Evolutionary conservation across 1,140 invertebrate species (phyloP).

Genomic region (Drosophila pseudoananassae): DNA sequence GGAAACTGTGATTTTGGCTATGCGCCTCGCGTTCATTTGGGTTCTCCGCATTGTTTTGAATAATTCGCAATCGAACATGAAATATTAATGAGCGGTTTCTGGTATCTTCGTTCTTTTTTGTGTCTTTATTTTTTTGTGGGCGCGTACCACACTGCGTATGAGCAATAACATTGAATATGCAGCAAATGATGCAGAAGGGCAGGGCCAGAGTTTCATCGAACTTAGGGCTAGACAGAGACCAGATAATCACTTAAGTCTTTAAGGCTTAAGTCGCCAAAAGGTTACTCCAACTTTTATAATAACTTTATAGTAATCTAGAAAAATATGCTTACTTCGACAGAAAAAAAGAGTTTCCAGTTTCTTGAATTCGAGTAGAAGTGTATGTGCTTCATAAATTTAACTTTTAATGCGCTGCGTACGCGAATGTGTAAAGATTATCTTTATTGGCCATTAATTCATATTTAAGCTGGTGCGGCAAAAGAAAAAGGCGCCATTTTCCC

Average conservation of each 20-base stretch:
- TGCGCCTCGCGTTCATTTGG: slow-evolving; percentile 60
- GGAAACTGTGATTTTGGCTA: slow-evolving; percentile 56
- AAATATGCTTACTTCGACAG: background rate
- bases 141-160: slow-evolving; percentile 56
- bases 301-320: slow-evolving; percentile 2
- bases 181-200: slow-evolving; percentile 55
- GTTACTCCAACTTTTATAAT: slow-evolving; percentile 7
- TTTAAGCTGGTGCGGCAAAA: slow-evolving; percentile 81
- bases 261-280: background rate
- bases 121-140: slow-evolving; percentile 3
- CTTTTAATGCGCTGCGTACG: slow-evolving; percentile 79
- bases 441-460: slow-evolving; percentile 82
- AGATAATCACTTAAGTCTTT: slow-evolving; percentile 66
- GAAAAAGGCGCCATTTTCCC: slow-evolving; percentile 60
- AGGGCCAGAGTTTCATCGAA: slow-evolving; percentile 4
- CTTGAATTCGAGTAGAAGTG: background rate
- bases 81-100: slow-evolving; percentile 75
- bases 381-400: slow-evolving; percentile 63
- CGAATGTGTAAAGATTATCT: slow-evolving; percentile 82
- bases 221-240: slow-evolving; percentile 19
- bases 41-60: slow-evolving; percentile 73
- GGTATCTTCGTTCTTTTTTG: slow-evolving; percentile 20
- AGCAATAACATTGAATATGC: slow-evolving; percentile 77
- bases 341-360: background rate
- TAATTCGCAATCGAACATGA: slow-evolving; percentile 76